Conservation (phyloP, 35 echinoderm and acorn worm species). For the Ophiothrix spiculata region DNA sequence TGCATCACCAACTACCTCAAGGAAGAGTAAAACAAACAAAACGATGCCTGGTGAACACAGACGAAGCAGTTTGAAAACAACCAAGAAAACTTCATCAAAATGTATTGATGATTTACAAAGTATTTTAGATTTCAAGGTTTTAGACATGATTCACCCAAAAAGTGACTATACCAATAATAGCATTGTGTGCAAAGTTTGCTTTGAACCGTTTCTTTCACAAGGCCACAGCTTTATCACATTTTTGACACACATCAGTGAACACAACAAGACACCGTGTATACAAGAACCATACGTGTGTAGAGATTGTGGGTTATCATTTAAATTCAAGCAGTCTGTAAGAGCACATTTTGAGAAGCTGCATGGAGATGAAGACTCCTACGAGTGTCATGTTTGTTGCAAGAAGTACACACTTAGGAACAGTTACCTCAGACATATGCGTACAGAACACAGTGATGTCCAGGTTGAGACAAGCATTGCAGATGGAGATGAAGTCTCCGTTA, state of each 20-base stretch:
- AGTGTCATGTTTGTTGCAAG: neutral
- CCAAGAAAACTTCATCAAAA: neutral
- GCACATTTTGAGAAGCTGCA: neutral
- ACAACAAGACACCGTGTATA: neutral
- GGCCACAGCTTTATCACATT: neutral
- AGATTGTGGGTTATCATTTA: neutral
- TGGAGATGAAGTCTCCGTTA: neutral
- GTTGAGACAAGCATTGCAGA: neutral
- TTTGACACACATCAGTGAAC: neutral
- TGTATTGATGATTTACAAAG: neutral
- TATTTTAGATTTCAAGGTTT: neutral
- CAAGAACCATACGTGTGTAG: neutral
- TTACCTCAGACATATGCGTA: neutral
- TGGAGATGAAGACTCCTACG: neutral
- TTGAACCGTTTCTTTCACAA: neutral
- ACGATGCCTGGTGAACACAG: neutral
- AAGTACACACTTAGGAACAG: neutral
- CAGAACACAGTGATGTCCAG: neutral
- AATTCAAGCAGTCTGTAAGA: neutral
- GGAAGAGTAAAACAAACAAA: neutral
- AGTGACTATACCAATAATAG: neutral
- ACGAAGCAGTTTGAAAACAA: too few relatives aligned
- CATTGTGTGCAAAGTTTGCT: neutral
- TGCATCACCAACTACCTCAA: neutral
- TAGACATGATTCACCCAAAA: neutral